A percentile compares a stretch with the other conserved stretches of the same genome.
Evolutionary conservation across 2,113 vertebrate genomes (phyloP).

Genomic region (Nerophis lumbriciformis): DNA sequence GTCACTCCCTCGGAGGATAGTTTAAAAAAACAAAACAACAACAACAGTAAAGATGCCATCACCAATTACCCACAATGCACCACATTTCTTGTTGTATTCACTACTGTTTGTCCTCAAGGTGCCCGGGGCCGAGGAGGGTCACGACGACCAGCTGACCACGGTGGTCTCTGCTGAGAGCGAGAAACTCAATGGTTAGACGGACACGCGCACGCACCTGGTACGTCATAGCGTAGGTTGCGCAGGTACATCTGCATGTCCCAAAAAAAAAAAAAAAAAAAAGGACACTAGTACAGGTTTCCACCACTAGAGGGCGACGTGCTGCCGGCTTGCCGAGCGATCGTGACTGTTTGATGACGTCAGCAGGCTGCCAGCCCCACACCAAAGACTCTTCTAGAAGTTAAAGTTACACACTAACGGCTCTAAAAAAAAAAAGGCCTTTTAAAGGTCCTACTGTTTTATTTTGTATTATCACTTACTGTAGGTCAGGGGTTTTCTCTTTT

Average conservation of each 20-base stretch:
- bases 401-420: no score
- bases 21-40: not conserved
- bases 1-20: slow-evolving; percentile 7
- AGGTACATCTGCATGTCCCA: not conserved
- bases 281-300: not conserved
- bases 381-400: slow-evolving; percentile 35
- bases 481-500: slow-evolving; percentile 13
- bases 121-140: slow-evolving; percentile 55
- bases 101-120: slow-evolving; percentile 44
- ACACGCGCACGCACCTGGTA: slow-evolving; percentile 11
- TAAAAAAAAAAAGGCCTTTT: not conserved
- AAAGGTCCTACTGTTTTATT: not conserved
- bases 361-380: slow-evolving; percentile 21
- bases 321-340: slow-evolving; percentile 12
- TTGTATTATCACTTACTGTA: not conserved
- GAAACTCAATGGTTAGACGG: slow-evolving; percentile 59
- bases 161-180: slow-evolving; percentile 55
- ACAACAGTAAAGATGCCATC: slow-evolving; percentile 7
- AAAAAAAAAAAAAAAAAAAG: not conserved
- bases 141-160: slow-evolving; percentile 39
- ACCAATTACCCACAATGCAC: not conserved
- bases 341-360: slow-evolving; percentile 9
- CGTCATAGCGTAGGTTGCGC: not conserved
- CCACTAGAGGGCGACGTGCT: slow-evolving; percentile 37
- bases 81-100: not conserved